Evolutionary conservation across 2,113 vertebrate species (phyloP).

Genomic region (Balaeniceps rex): DNA sequence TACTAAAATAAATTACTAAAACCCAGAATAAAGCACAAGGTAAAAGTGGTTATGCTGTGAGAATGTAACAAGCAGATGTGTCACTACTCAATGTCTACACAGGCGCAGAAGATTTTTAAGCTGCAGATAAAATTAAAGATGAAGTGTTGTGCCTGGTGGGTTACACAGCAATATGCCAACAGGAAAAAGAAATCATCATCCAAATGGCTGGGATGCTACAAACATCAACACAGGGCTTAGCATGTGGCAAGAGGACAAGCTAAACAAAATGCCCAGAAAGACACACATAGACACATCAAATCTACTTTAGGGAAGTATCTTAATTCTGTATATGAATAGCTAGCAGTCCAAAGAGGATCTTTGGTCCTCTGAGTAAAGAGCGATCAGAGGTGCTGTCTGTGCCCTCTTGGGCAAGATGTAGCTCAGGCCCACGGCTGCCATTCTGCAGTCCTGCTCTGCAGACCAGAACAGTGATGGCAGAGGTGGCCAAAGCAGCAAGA

Average conservation of each 20-base stretch:
- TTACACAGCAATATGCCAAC: not conserved
- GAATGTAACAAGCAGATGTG: not conserved
- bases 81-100: not conserved
- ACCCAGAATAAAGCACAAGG: not conserved
- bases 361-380: not conserved
- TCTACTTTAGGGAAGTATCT: not conserved
- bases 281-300: not conserved
- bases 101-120: not conserved
- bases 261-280: not conserved
- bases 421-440: rapidly evolving
- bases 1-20: not conserved
- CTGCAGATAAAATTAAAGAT: not conserved
- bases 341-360: not conserved
- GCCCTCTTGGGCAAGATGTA: not conserved
- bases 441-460: not conserved
- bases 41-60: not conserved
- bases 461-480: not conserved
- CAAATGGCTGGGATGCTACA: not conserved
- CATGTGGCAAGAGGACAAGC: not conserved
- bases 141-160: not conserved
- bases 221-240: not conserved
- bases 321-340: not conserved
- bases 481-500: not conserved
- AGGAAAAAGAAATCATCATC: not conserved
- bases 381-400: not conserved